These are phyloP conservation scores for Artibeus lituratus DNA, from an alignment of 2,797 vertebrate species.

Conservation along the genomic window DNA sequence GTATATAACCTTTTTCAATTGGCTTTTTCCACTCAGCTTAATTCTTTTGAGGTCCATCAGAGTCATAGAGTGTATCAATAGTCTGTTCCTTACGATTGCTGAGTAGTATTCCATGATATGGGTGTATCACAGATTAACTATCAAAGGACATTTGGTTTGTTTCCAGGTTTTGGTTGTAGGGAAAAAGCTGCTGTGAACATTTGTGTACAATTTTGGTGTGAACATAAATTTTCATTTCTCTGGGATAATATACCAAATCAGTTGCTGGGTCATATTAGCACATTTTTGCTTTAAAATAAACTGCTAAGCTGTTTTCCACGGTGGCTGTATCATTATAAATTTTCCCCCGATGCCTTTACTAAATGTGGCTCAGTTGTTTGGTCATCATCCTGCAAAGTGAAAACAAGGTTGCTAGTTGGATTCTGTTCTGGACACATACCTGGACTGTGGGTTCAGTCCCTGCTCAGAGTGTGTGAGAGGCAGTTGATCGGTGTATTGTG, in stretches of 20 bases:
- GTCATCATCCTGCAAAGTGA: no score
- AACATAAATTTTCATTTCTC: not conserved
- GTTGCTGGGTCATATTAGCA: not conserved
- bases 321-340: not conserved
- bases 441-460: no score
- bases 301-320: not conserved
- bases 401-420: no score
- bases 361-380: no score
- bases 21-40: not conserved
- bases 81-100: not conserved
- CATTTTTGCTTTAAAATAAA: not conserved
- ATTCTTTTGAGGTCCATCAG: not conserved
- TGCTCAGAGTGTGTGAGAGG: no score
- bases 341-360: not conserved
- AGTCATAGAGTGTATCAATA: not conserved
- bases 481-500: no score
- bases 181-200: not conserved
- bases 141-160: not conserved
- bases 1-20: not conserved
- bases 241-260: not conserved
- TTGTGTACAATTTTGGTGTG: not conserved
- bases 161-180: not conserved
- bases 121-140: not conserved
- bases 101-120: not conserved
- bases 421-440: no score